These are phyloP conservation scores for Sylvietta virens DNA, from an alignment of 2,113 vertebrate species.

Conservation along the genomic window DNA sequence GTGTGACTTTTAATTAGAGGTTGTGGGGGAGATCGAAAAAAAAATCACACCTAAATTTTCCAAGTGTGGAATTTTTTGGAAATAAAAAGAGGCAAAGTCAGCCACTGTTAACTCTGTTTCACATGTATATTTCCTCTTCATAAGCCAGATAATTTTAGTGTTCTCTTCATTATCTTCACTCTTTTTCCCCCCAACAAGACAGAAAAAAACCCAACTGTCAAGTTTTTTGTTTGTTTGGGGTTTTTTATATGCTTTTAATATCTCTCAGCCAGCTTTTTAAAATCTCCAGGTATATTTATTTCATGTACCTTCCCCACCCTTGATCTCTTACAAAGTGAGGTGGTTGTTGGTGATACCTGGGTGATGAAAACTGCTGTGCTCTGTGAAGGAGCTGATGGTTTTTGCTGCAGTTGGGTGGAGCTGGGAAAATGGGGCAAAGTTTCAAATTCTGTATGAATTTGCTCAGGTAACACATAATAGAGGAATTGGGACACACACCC, in stretches of 20 bases:
- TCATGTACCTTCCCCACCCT: background rate
- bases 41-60: background rate
- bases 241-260: background rate
- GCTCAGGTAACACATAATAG: background rate
- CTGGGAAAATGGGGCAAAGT: background rate
- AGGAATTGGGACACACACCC: background rate
- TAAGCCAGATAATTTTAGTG: background rate
- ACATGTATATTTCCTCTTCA: background rate
- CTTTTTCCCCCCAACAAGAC: fast-evolving
- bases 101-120: background rate
- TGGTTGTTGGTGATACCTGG: background rate
- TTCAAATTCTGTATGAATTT: background rate
- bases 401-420: fast-evolving
- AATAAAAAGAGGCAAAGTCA: background rate
- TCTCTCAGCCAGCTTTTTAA: background rate
- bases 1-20: background rate
- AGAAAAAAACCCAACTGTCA: background rate
- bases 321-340: background rate
- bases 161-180: background rate
- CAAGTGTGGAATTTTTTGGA: background rate
- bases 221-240: background rate
- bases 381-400: background rate
- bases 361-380: background rate
- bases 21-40: background rate
- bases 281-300: background rate